Evolutionary conservation across 2,797 vertebrate species (phyloP).

Genomic region (Trichosurus vulpecula): DNA sequence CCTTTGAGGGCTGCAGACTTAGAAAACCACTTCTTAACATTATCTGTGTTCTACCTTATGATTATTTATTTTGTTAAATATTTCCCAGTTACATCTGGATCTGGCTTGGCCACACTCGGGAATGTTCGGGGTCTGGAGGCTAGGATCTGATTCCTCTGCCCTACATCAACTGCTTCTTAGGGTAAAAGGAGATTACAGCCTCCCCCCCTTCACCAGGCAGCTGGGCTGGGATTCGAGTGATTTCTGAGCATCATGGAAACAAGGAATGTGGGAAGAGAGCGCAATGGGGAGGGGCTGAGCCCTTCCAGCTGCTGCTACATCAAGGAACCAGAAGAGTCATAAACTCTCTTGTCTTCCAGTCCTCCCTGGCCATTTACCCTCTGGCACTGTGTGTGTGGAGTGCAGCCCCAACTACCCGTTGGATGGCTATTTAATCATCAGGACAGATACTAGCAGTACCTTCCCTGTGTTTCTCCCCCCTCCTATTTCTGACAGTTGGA

Average conservation of each 20-base stretch:
- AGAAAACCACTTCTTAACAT: neutral
- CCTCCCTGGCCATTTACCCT: slow-evolving; percentile 58
- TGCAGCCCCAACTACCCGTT: neutral
- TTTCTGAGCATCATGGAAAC: slow-evolving; percentile 59
- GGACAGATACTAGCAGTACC: slow-evolving; percentile 58
- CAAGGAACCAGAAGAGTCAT: slow-evolving; percentile 73
- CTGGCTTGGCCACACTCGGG: neutral
- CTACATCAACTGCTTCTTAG: neutral
- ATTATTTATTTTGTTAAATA: neutral
- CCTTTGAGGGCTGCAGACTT: neutral
- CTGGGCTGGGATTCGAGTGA: slow-evolving; percentile 77
- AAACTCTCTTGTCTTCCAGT: slow-evolving; percentile 65
- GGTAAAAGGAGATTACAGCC: slow-evolving; percentile 28
- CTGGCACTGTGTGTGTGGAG: slow-evolving; percentile 4
- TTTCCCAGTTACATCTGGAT: neutral
- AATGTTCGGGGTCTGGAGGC: neutral
- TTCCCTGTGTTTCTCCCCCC: slow-evolving; percentile 61
- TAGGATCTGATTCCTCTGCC: neutral
- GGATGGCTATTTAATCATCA: slow-evolving; percentile 55
- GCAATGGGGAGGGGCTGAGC: slow-evolving; percentile 66
- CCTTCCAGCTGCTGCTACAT: slow-evolving; percentile 65
- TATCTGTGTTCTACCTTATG: neutral
- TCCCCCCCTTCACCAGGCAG: slow-evolving; percentile 67
- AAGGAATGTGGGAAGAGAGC: slow-evolving; percentile 64
- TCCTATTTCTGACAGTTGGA: slow-evolving; percentile 75